These are phyloP conservation scores for Sinocyclocheilus rhinocerous DNA, from an alignment of 2,113 vertebrate genomes.

Conservation along the genomic window DNA sequence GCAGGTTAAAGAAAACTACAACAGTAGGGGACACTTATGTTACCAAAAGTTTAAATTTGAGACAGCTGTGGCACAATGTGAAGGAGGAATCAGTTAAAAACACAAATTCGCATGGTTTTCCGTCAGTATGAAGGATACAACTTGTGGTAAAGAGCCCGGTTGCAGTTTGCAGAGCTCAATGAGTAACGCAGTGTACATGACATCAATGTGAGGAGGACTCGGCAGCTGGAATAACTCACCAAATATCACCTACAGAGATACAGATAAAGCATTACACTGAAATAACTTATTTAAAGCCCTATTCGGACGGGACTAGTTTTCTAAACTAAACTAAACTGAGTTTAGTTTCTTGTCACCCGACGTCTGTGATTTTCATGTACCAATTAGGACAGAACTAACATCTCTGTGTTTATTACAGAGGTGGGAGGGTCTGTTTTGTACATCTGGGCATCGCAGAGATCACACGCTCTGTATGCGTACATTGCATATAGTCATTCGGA, in stretches of 20 bases:
- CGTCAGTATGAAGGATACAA: conserved; percentile 87
- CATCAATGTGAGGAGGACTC: conserved; percentile 87
- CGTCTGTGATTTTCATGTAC: too few species aligned
- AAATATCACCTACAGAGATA: conserved; percentile 86
- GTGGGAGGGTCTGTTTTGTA: too few species aligned
- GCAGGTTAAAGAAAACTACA: conserved; percentile 71
- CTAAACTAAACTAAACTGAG: too few species aligned
- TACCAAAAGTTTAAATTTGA: background rate
- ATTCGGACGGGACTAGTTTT: too few species aligned
- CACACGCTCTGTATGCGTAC: too few species aligned
- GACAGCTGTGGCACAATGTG: background rate
- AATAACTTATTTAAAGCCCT: background rate
- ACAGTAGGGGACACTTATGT: background rate
- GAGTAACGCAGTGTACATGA: conserved; percentile 96
- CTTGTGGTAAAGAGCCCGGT: conserved; percentile 95
- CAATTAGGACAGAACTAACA: too few species aligned
- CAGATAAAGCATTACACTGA: background rate
- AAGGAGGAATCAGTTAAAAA: background rate
- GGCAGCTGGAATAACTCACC: conserved; percentile 93
- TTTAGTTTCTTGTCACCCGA: too few species aligned
- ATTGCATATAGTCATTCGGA: too few species aligned
- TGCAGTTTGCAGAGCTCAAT: conserved; percentile 98
- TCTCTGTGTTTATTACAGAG: too few species aligned
- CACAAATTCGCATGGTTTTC: background rate
- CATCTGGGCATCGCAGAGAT: too few species aligned